Evolutionary conservation across 2,113 vertebrate species (phyloP).

Genomic region (Oriolus oriolus): DNA sequence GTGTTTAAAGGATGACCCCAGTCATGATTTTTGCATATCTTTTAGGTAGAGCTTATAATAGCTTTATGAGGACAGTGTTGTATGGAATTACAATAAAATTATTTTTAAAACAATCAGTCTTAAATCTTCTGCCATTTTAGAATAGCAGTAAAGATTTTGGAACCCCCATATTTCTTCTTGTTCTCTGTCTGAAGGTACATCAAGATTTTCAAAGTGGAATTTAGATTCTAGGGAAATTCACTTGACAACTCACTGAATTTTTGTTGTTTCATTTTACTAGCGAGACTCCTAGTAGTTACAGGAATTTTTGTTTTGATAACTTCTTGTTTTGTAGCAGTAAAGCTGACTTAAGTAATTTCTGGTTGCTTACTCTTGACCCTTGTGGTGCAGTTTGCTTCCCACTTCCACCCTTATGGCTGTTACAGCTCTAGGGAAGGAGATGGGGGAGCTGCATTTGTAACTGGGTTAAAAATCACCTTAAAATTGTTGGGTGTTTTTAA

Average conservation of each 20-base stretch:
- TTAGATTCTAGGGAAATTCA: not conserved
- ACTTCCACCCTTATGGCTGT: not conserved
- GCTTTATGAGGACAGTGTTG: not conserved
- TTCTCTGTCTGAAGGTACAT: not conserved
- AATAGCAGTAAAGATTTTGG: not conserved
- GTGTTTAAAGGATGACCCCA: not conserved
- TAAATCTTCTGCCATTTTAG: not conserved
- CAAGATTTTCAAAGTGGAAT: not conserved
- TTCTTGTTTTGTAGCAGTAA: not conserved
- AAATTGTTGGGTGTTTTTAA: not conserved
- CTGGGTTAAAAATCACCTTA: not conserved
- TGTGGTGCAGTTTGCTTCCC: not conserved
- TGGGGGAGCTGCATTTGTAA: not conserved
- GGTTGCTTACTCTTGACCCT: not conserved
- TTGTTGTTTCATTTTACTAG: not conserved
- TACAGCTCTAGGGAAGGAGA: not conserved
- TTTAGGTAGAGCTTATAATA: not conserved
- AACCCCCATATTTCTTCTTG: not conserved
- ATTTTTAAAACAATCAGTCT: not conserved
- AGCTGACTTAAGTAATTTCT: not conserved
- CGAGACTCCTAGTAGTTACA: not conserved
- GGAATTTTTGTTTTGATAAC: not conserved
- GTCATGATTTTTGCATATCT: not conserved
- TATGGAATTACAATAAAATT: not conserved
- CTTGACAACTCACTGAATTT: not conserved